Conservation (phyloP, 2,888 invertebrate genomes). For the Teleogryllus oceanicus region DNA sequence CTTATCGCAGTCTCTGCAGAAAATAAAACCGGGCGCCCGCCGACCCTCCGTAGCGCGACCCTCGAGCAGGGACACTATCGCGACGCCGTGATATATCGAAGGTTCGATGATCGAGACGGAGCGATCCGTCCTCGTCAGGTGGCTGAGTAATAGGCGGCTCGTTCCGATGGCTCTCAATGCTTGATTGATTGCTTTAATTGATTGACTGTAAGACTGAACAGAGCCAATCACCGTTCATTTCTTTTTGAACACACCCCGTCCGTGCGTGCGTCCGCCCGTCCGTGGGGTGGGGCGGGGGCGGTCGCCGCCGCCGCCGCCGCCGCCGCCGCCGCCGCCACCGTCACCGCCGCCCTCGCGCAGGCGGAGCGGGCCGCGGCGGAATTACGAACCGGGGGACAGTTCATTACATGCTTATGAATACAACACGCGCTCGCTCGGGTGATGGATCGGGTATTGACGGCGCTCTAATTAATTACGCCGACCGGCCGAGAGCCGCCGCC, state of each 20-base stretch:
- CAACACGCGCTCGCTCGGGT: conserved; percentile 6
- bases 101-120: conserved; percentile 9
- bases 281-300: background rate
- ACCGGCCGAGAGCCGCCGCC: background rate
- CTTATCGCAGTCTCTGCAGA: background rate
- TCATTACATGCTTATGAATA: conserved; percentile 18
- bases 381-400: conserved; percentile 18
- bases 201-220: conserved; percentile 18
- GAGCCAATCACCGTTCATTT: conserved; percentile 18
- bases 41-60: background rate
- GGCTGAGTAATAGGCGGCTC: conserved; percentile 18
- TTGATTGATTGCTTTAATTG: conserved; percentile 18
- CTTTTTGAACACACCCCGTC: conserved; percentile 18
- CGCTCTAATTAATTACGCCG: conserved; percentile 8
- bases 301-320: background rate
- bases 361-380: background rate
- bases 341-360: background rate
- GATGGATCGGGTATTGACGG: conserved; percentile 18
- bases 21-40: conserved; percentile 6
- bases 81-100: conserved; percentile 18
- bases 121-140: conserved; percentile 18
- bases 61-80: conserved; percentile 7
- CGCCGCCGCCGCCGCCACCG: background rate
- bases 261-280: background rate
- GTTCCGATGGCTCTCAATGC: conserved; percentile 18